Conservation (phyloP, 2,888 invertebrate genomes). For the Philonicus albiceps region DNA sequence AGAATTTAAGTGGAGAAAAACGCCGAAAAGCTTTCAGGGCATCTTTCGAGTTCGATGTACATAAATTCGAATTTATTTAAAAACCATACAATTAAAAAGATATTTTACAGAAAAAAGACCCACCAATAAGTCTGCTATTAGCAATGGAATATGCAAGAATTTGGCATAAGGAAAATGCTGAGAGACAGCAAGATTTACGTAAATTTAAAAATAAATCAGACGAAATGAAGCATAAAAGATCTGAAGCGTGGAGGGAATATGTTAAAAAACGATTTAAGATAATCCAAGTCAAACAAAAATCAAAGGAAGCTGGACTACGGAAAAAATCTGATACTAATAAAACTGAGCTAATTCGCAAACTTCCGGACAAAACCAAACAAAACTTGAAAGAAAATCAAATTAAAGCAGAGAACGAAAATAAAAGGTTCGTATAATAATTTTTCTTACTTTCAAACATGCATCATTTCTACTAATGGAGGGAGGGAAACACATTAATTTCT, state of each 20-base stretch:
- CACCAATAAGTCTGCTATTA: background rate
- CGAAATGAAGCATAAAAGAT: background rate
- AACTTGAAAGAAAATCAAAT: too few species aligned
- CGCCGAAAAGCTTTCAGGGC: background rate
- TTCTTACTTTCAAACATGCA: background rate
- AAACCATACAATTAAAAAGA: background rate
- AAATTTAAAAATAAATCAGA: background rate
- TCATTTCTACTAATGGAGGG: too few species aligned
- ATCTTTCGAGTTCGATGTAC: background rate
- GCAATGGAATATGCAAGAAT: background rate
- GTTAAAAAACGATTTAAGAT: background rate
- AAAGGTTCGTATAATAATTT: background rate
- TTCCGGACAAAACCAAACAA: too few species aligned
- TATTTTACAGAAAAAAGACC: background rate
- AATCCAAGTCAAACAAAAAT: background rate
- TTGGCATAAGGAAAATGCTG: background rate
- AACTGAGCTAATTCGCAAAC: too few species aligned
- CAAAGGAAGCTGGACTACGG: background rate
- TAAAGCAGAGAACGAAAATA: background rate
- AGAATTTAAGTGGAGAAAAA: background rate
- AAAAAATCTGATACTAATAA: too few species aligned
- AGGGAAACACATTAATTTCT: too few species aligned
- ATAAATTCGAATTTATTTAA: background rate
- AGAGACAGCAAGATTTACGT: background rate
- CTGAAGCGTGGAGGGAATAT: background rate